Conservation (phyloP, 2,113 vertebrate genomes). For the Pterocles burchelli region DNA sequence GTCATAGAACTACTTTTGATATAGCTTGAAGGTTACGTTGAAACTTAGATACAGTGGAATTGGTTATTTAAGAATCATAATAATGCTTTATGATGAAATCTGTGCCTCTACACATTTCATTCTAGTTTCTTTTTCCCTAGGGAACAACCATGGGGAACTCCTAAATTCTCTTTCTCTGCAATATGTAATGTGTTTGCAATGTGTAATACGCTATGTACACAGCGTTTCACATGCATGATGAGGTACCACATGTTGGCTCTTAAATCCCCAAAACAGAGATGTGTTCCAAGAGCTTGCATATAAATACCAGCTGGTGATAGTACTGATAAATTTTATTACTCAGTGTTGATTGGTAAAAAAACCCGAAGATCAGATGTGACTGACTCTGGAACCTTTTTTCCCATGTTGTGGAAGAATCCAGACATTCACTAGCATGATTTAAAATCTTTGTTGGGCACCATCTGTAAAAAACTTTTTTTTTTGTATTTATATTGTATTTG, state of each 20-base stretch:
- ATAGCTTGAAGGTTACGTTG: not conserved
- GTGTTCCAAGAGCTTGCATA: not conserved
- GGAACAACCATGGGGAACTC: not conserved
- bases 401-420: not conserved
- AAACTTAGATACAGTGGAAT: not conserved
- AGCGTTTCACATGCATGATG: not conserved
- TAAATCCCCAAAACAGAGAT: not conserved
- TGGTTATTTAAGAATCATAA: not conserved
- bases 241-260: conserved; percentile 17
- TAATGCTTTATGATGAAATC: not conserved
- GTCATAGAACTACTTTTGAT: not conserved
- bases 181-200: not conserved
- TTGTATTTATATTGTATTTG: not conserved
- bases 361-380: not conserved
- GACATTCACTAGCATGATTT: not conserved
- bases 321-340: not conserved
- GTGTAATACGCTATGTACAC: not conserved
- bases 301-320: conserved; percentile 34
- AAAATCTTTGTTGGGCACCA: not conserved
- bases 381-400: not conserved
- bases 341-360: not conserved
- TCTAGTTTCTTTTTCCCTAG: conserved; percentile 2
- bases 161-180: not conserved
- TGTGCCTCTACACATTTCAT: conserved; percentile 10
- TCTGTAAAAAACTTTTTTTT: not conserved